Percentiles rank a stretch among this genome's conserved stretches.
Conservation (phyloP, 2,888 invertebrate genomes). For the Philopedon plagiatum region DNA sequence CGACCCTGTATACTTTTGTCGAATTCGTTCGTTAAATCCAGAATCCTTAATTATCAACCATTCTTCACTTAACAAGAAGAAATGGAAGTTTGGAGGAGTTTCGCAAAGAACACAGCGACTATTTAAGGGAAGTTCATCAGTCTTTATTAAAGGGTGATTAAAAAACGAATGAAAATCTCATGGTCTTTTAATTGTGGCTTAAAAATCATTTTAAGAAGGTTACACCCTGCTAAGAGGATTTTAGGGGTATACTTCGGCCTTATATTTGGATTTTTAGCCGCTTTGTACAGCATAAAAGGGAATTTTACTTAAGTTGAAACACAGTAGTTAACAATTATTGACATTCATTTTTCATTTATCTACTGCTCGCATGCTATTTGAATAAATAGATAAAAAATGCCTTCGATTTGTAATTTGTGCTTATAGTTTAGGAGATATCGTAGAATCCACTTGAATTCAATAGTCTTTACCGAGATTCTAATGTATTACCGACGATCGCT, state of each 20-base stretch:
- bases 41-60: slow-evolving; percentile 61
- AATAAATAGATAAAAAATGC: too few species aligned
- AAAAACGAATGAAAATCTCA: slow-evolving; percentile 48
- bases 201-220: slow-evolving; percentile 26
- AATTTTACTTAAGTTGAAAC: too few species aligned
- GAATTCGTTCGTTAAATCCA: slow-evolving; percentile 41
- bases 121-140: slow-evolving; percentile 54
- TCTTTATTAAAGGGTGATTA: slow-evolving; percentile 55
- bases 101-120: slow-evolving; percentile 40
- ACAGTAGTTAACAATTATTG: too few species aligned
- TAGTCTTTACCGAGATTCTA: too few species aligned
- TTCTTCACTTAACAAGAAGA: slow-evolving; percentile 59
- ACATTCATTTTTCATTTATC: too few species aligned
- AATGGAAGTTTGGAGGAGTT: slow-evolving; percentile 57
- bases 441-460: too few species aligned
- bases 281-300: too few species aligned
- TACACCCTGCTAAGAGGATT: slow-evolving; percentile 23
- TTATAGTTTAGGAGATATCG: too few species aligned
- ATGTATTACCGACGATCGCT: too few species aligned
- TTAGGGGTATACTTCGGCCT: not conserved
- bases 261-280: too few species aligned
- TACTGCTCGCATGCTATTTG: too few species aligned
- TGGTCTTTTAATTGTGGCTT: slow-evolving; percentile 41
- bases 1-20: slow-evolving; percentile 25
- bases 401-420: too few species aligned